Conservation (phyloP, 2,888 invertebrate species). For the Plebejus melissa region DNA sequence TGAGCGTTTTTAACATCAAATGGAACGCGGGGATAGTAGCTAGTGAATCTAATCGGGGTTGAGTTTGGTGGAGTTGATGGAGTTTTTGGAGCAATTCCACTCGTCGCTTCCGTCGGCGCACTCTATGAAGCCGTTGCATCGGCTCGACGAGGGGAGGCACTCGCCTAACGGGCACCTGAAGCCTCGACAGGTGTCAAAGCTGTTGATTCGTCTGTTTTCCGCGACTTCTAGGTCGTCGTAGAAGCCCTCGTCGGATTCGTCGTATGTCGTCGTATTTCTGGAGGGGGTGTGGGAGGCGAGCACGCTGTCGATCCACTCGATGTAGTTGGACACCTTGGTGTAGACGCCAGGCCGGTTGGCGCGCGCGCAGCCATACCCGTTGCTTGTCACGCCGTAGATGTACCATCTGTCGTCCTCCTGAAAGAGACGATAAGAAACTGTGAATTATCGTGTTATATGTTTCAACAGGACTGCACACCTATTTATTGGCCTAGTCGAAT, state of each 20-base stretch:
- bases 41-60: slow-evolving; percentile 58
- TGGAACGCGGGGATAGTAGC: slow-evolving; percentile 47
- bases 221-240: slow-evolving; percentile 65
- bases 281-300: slow-evolving; percentile 60
- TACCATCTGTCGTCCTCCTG: slow-evolving; percentile 75
- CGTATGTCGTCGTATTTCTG: slow-evolving; percentile 42
- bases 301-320: slow-evolving; percentile 83
- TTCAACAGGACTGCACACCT: too few species aligned
- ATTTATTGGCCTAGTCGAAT: too few species aligned
- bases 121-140: slow-evolving; percentile 88
- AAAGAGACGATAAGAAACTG: slow-evolving; percentile 26
- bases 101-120: slow-evolving; percentile 88
- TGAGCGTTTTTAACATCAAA: too few species aligned
- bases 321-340: slow-evolving; percentile 87
- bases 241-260: slow-evolving; percentile 54
- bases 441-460: too few species aligned
- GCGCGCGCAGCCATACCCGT: slow-evolving; percentile 89
- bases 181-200: slow-evolving; percentile 78
- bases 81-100: slow-evolving; percentile 71
- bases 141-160: slow-evolving; percentile 83
- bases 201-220: slow-evolving; percentile 56
- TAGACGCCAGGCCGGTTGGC: slow-evolving; percentile 89
- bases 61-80: slow-evolving; percentile 49
- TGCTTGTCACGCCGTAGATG: slow-evolving; percentile 85
- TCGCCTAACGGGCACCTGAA: slow-evolving; percentile 88